These are phyloP conservation scores for Noctua janthina DNA, from an alignment of 2,888 invertebrate genomes.

Conservation along the genomic window DNA sequence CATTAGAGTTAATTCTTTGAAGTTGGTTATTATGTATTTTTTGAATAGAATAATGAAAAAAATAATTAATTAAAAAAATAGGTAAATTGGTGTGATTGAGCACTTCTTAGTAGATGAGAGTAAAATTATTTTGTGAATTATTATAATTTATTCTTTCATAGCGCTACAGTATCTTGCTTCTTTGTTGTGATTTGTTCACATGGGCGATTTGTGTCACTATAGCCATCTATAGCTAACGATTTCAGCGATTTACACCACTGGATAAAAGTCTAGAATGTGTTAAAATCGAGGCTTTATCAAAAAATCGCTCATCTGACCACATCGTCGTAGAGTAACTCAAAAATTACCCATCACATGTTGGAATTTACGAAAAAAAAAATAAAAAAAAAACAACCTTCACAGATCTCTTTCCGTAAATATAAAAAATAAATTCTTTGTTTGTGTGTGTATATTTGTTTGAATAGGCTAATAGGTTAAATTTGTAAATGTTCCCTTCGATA, in stretches of 20 bases:
- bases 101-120: constrained; percentile 64
- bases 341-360: constrained; percentile 40
- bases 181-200: constrained; percentile 41
- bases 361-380: constrained; percentile 59
- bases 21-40: constrained; percentile 85
- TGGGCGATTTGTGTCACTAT: constrained; percentile 24
- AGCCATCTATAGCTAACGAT: not conserved
- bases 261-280: not conserved
- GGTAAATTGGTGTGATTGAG: constrained; percentile 75
- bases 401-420: constrained; percentile 81
- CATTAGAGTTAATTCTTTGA: constrained; percentile 86
- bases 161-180: constrained; percentile 45
- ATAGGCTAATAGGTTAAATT: constrained; percentile 87
- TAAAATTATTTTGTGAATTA: constrained; percentile 66
- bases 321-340: constrained; percentile 30
- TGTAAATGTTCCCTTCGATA: constrained; percentile 82
- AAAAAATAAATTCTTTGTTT: constrained; percentile 74
- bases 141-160: constrained; percentile 65
- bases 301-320: constrained; percentile 30
- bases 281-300: not conserved
- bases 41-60: constrained; percentile 66
- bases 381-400: constrained; percentile 60
- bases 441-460: constrained; percentile 89
- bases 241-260: not conserved
- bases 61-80: constrained; percentile 70